phyloP scores from a whole-genome alignment of 2,113 vertebrate species.

The Psilopsiagon aurifrons region DNA sequence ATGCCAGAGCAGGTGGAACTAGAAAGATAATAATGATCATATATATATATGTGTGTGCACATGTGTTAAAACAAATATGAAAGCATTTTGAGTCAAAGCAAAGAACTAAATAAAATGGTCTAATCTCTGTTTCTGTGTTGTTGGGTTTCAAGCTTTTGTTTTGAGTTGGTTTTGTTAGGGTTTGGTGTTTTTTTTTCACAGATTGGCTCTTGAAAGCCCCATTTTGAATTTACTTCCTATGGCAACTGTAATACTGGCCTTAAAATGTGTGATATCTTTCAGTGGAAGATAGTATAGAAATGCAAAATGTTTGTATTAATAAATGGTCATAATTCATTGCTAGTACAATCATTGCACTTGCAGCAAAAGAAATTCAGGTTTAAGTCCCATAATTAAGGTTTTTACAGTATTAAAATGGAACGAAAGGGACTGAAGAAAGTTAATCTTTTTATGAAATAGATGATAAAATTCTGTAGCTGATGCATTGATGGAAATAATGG shows the following conservation, averaged over 20 bases:
- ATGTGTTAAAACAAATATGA: not conserved
- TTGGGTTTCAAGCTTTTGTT: not conserved
- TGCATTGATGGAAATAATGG: not conserved
- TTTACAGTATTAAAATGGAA: not conserved
- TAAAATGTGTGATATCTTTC: not conserved
- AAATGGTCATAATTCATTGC: not conserved
- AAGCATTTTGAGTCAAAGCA: not conserved
- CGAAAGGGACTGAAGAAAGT: not conserved
- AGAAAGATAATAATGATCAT: not conserved
- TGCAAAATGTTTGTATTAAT: not conserved
- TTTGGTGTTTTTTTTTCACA: not conserved
- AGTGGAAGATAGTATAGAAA: not conserved
- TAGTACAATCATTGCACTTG: not conserved
- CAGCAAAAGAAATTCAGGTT: not conserved
- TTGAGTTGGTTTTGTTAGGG: not conserved
- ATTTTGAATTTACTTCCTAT: not conserved
- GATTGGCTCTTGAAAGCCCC: not conserved
- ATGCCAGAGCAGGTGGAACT: not conserved
- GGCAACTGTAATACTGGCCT: not conserved
- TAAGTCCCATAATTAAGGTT: not conserved
- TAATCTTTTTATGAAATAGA: not conserved
- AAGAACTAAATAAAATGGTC: not conserved
- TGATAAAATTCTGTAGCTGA: not conserved
- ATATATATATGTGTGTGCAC: no score
- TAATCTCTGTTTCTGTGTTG: not conserved